A percentile compares a stretch with the other conserved stretches of the same genome.
Evolutionary conservation across 1,140 invertebrate genomes (phyloP).

Genomic region (Drosophila suzukii): DNA sequence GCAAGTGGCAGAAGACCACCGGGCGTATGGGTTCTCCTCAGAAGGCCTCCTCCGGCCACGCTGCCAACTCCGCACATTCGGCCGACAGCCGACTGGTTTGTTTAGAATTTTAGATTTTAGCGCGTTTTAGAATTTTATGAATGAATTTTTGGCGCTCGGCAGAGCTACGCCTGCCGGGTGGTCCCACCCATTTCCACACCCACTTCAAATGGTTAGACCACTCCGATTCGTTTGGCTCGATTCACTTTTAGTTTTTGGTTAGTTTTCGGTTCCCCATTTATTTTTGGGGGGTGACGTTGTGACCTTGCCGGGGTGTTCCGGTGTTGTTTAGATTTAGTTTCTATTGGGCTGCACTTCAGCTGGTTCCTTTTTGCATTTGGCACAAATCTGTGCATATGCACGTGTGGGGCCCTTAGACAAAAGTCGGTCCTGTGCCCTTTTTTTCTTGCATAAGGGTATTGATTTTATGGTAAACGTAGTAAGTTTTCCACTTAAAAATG

Average conservation of each 20-base stretch:
- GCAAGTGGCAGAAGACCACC: slow-evolving; percentile 14
- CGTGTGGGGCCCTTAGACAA: slow-evolving; percentile 29
- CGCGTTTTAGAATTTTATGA: slow-evolving; percentile 83
- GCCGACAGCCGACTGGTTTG: slow-evolving; percentile 52
- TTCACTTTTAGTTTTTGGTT: slow-evolving; percentile 81
- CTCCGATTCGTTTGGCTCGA: slow-evolving; percentile 40
- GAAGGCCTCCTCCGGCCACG: slow-evolving; percentile 16
- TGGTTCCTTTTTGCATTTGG: slow-evolving; percentile 69
- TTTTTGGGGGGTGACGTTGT: slow-evolving; percentile 35
- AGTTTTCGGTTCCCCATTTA: slow-evolving; percentile 74
- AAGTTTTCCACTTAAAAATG: slow-evolving; percentile 1
- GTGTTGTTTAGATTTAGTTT: slow-evolving; percentile 75
- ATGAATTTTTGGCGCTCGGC: slow-evolving; percentile 74
- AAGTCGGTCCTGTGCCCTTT: slow-evolving; percentile 24
- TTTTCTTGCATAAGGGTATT: slow-evolving; percentile 28
- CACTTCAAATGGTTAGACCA: slow-evolving; percentile 1
- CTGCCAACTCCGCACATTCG: slow-evolving; percentile 18
- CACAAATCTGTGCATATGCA: slow-evolving; percentile 56
- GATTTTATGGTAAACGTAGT: slow-evolving; percentile 18
- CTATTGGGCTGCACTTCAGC: slow-evolving; percentile 54
- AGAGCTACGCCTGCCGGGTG: slow-evolving; percentile 7
- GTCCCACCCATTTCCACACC: not conserved
- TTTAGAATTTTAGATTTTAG: slow-evolving; percentile 84
- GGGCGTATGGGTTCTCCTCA: slow-evolving; percentile 22
- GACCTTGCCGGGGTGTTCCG: slow-evolving; percentile 57